phyloP scores from a whole-genome alignment of 2,888 invertebrate species.

The Ormyrus nitidulus region DNA sequence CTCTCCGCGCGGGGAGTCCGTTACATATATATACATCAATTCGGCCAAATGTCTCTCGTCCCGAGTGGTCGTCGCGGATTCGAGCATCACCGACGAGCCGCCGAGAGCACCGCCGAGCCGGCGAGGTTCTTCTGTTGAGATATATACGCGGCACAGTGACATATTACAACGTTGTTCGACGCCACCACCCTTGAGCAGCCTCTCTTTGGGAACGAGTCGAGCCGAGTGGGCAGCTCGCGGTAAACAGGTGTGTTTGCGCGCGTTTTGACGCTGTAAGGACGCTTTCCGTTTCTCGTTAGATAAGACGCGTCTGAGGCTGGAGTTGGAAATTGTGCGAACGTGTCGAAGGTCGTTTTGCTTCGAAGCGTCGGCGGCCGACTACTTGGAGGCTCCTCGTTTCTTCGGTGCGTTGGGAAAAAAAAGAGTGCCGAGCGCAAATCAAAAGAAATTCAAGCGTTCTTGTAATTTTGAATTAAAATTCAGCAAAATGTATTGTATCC shows the following conservation, averaged over 20 bases:
- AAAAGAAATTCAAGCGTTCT: neutral
- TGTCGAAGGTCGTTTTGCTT: too few relatives aligned
- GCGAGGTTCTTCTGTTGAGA: neutral
- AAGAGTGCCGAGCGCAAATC: neutral
- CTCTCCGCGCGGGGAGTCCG: neutral
- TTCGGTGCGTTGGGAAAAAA: neutral
- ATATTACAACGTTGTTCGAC: neutral
- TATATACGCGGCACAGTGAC: neutral
- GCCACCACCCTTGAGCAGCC: too few relatives aligned
- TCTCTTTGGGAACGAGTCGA: neutral
- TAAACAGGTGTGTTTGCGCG: too few relatives aligned
- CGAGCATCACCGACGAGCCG: neutral
- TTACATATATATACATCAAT: neutral
- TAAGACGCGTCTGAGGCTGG: too few relatives aligned
- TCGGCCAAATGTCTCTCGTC: conserved; percentile 16
- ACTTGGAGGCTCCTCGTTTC: too few relatives aligned
- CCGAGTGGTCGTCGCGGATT: neutral
- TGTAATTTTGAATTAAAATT: neutral
- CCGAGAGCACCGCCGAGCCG: neutral
- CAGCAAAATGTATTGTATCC: too few relatives aligned
- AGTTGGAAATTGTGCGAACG: too few relatives aligned
- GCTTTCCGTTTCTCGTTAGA: too few relatives aligned
- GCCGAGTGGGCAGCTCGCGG: neutral
- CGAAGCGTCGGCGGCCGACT: too few relatives aligned
- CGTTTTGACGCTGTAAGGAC: too few relatives aligned